Evolutionary conservation across 2,113 vertebrate species (phyloP), one percentile per base, ranked within the genome.

Genomic region (Oenanthe oenanthe): DNA sequence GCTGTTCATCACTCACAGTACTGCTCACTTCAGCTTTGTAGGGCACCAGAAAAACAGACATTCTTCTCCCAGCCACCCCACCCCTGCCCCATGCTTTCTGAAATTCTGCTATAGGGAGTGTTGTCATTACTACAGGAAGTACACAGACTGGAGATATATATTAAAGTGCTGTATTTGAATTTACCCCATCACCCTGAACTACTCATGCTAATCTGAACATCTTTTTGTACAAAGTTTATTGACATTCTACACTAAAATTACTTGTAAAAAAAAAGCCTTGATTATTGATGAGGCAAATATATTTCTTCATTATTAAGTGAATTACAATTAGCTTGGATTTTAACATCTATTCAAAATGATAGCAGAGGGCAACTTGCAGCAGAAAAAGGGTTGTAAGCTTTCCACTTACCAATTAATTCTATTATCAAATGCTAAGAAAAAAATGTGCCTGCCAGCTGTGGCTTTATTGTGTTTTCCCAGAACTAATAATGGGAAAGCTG

Each of bases 381-480:
- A 97, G 95, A 96, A 92, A 97, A 97, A 96, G 95, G 92, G 96
- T 65, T 97, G 97, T 83, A 96, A 97, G 96, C 96, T 97, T 97
- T 97, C 97, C 96, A 97, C 98, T 98, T 97, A 96, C 95, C 97
- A 98, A 97, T 98, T 98, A 98, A 98, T 98, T 98, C 96, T 98
- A 97, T 98, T 98, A 98, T 98, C 98, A 98, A 98, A 97, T 95
- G 93, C 94, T 97, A 98, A 97, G 97, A 96, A 97, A 98, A 97
- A 97, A 98, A 98, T 98, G 97, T 93, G 97, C 91, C 97, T 97
- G 97, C 97, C 98, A 98, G 98, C 98, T 98, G 98, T 97, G 97
- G 97, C 96, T 97, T 98, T 98, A 98, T 98, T 98, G 95, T 98
- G 97, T 97, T 97, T 97, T 97, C 97, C 95, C 97, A 97, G 98